Base-by-base conservation (phyloP, 2,888 invertebrate genomes). In the Smittia sp. region DNA sequence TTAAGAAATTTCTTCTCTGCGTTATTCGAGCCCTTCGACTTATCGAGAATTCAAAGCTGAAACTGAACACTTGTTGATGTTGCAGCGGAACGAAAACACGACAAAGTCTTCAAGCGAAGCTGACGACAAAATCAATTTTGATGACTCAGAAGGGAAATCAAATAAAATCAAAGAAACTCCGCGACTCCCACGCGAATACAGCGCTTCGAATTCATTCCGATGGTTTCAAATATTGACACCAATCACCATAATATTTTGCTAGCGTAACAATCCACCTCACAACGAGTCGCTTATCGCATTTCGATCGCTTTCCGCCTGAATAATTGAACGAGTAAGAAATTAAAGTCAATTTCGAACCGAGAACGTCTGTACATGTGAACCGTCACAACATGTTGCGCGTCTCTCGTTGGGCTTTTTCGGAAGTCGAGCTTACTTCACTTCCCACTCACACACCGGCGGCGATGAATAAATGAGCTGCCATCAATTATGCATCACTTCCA, bases 51-150 rank as follows among this genome's bases (percentile, higher is more conserved):
- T 32, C 32, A n/a, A n/a, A n/a, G n/a, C n/a, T n/a, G n/a, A n/a
- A n/a, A n/a, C n/a, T n/a, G n/a, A n/a, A 38, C 58, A 58, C 58
- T 58, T 58, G 58, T 58, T 58, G 58, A 18, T 58, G 58, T 58
- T 20, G 22, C 58, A 58, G 7, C 18, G 22, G 3, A 58, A 2
- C 58, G 22, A 58, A 58, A 22, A 58, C 7, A n/a, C n/a, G n/a
- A n/a, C n/a, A n/a, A n/a, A n/a, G n/a, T n/a, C n/a, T n/a, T n/a
- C 13, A 58, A 58, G 22, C n/a, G 20, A 58, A 58, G 15, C 22
- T 1, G 3, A 22, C 2, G 3, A 18, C 3, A 58, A 7, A 58
- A 58, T 20, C 58, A 22, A 58, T 58, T 4, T 46, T 58, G 58
- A 22, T 22, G 22, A 58, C 20, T 58, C 58, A 9, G 11, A 46